phyloP scores from a whole-genome alignment of 2,797 vertebrate genomes.

The Pelobates cultripes region DNA sequence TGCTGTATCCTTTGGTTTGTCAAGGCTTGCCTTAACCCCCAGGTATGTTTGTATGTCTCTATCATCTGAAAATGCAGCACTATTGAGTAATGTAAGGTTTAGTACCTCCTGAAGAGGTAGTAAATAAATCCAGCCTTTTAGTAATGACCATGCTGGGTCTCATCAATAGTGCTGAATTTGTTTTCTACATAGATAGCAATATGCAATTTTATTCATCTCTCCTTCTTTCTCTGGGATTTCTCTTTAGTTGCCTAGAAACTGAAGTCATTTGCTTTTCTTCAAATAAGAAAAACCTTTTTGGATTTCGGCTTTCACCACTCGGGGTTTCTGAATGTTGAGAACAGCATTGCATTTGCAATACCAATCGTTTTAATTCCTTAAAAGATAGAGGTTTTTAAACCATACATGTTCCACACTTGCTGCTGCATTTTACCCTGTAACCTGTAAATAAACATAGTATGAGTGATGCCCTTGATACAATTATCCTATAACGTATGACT shows the following conservation, averaged over 20 bases:
- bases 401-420: too few relatives aligned
- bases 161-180: conserved; percentile 43
- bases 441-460: too few relatives aligned
- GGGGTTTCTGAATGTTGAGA: conserved; percentile 27
- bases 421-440: too few relatives aligned
- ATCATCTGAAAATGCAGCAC: too few relatives aligned
- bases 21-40: too few relatives aligned
- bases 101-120: conserved; percentile 27
- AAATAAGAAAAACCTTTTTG: conserved; percentile 46
- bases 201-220: conserved; percentile 42
- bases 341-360: conserved; percentile 16
- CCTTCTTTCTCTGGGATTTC: conserved; percentile 42
- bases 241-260: conserved; percentile 53
- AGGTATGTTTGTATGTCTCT: too few relatives aligned
- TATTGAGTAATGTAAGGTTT: conserved; percentile 9
- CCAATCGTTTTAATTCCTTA: conserved; percentile 19
- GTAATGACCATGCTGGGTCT: conserved; percentile 39
- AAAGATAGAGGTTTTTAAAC: too few relatives aligned
- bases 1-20: too few relatives aligned
- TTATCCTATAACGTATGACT: too few relatives aligned
- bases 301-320: conserved; percentile 20
- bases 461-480: too few relatives aligned
- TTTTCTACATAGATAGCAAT: conserved; percentile 41
- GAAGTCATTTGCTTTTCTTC: conserved; percentile 41
- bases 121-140: conserved; percentile 37